Conservation (phyloP, 2,888 invertebrate species). For the Idaea biselata region DNA sequence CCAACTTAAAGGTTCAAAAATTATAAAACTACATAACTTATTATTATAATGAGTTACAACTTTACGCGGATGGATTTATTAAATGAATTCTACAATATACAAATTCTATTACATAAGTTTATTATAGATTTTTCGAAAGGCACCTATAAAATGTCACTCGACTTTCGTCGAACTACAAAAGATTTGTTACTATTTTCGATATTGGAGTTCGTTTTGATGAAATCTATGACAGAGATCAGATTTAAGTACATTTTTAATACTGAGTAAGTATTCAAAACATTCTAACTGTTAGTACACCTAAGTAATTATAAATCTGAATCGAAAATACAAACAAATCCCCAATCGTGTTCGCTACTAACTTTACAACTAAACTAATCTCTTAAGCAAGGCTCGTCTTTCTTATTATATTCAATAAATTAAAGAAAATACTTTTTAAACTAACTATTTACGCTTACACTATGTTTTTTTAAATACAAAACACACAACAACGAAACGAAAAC, state of each 20-base stretch:
- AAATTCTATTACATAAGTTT: constrained; percentile 57
- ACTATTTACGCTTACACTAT: constrained; percentile 59
- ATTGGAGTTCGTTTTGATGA: constrained; percentile 31
- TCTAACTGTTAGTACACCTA: background rate
- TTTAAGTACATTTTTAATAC: constrained; percentile 21
- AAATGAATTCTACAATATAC: constrained; percentile 70
- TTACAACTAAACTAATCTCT: constrained; percentile 72
- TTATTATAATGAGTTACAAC: constrained; percentile 32
- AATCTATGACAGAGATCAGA: constrained; percentile 38
- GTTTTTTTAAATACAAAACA: constrained; percentile 71
- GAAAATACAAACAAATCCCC: constrained; percentile 47
- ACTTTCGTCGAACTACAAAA: constrained; percentile 63
- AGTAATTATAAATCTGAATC: constrained; percentile 30
- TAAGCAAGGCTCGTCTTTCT: constrained; percentile 81
- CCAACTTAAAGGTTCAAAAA: constrained; percentile 20
- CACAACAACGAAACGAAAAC: constrained; percentile 78
- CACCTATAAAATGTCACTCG: constrained; percentile 76
- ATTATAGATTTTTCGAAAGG: constrained; percentile 71
- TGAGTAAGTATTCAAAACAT: constrained; percentile 7
- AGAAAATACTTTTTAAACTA: constrained; percentile 59
- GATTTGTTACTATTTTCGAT: constrained; percentile 59
- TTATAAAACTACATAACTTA: background rate
- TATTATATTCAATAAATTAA: constrained; percentile 75
- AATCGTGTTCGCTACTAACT: constrained; percentile 60
- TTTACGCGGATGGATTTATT: constrained; percentile 72